Base-by-base conservation (phyloP, 1,140 invertebrate genomes). In the Caenorhabditis tropicalis region DNA sequence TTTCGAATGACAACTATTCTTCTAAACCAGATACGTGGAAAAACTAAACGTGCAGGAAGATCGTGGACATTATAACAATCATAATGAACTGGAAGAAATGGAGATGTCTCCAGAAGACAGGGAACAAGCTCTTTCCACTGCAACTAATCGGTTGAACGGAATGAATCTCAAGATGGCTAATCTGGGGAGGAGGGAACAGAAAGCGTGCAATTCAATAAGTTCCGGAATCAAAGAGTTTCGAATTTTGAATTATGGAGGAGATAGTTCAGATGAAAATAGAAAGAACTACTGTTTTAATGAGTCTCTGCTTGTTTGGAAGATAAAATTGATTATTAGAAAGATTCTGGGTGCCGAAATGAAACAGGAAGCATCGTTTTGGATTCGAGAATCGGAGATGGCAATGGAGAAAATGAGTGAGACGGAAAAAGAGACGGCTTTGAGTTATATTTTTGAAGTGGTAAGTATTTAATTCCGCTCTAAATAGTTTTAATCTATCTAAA, bases 11-110 rank as follows among this genome's bases (percentile, higher is more conserved):
- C 10, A 16, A 46, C 10, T 16, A 12, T 9, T 12, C n/a, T n/a
- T n/a, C n/a, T n/a, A n/a, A n/a, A n/a, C n/a, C n/a, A n/a, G n/a
- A n/a, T n/a, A n/a, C n/a, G n/a, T n/a, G n/a, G n/a, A n/a, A n/a
- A n/a, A n/a, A n/a, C n/a, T n/a, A n/a, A n/a, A n/a, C 15, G 6
- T 46, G 15, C 15, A 46, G 15, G 6, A 7, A n/a, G n/a, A n/a
- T n/a, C n/a, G n/a, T n/a, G n/a, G n/a, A n/a, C n/a, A n/a, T 16
- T 70, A 70, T n/a, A 70, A 70, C 31, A 70, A 70, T 39, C 60
- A 70, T n/a, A 70, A 70, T 36, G 60, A 70, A 3, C 19, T 70
- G 60, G 60, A 19, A 10, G 0, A 65, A 7, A 3, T 1, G 15
- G 19, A 33, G 4, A 15, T 70, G 31, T n/a, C 15, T 19, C 0